Evolutionary conservation across 2,888 invertebrate genomes (phyloP).

Genomic region (Phragmatobia fuliginosa): DNA sequence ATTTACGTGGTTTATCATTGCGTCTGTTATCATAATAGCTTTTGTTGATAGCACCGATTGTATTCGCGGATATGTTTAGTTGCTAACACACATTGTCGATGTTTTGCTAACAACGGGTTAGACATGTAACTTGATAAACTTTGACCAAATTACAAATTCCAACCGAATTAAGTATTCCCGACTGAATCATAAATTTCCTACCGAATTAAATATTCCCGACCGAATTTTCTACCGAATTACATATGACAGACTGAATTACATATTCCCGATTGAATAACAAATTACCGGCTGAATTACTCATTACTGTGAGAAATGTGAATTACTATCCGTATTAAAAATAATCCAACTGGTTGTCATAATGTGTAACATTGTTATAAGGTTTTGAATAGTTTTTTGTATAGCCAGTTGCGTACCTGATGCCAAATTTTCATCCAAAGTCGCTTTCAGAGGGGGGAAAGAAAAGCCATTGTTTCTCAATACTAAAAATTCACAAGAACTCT

Average conservation of each 20-base stretch:
- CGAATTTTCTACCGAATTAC: no score
- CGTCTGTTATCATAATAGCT: constrained; percentile 57
- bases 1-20: constrained; percentile 69
- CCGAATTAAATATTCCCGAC: neutral
- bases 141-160: neutral
- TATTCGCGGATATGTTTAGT: constrained; percentile 63
- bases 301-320: neutral
- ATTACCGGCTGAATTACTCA: neutral
- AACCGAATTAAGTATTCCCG: neutral
- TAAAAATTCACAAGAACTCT: neutral
- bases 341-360: no score
- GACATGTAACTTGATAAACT: neutral
- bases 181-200: neutral
- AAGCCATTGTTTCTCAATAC: neutral
- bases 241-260: neutral
- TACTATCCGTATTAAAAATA: no score
- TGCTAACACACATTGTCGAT: constrained; percentile 59
- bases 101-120: constrained; percentile 5
- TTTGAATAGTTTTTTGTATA: no score
- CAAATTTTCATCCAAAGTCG: neutral
- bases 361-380: no score
- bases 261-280: neutral
- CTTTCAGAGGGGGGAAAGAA: neutral
- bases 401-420: neutral
- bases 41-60: constrained; percentile 64